Evolutionary conservation across 1,140 invertebrate species (phyloP).

Genomic region (Schlechtendalia chinensis): DNA sequence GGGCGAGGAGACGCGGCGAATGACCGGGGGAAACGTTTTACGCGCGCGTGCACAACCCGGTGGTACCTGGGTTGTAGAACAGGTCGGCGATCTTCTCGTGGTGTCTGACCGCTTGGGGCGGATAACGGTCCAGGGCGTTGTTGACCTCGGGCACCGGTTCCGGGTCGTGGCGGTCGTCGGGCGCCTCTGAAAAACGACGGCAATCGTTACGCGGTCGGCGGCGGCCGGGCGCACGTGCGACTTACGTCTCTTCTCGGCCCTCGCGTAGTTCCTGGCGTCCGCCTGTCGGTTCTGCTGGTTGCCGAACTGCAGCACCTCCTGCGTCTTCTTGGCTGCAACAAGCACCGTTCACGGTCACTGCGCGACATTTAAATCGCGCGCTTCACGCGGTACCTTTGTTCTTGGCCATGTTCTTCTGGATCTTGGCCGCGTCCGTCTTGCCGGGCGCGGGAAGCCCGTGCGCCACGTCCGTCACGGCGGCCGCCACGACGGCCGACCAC

Average conservation of each 20-base stretch:
- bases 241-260: slow-evolving; percentile 56
- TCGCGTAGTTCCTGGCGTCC: slow-evolving; percentile 51
- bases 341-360: too few relatives aligned
- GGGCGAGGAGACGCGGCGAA: too few relatives aligned
- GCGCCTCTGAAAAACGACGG: slow-evolving; percentile 13
- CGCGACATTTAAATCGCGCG: too few relatives aligned
- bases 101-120: slow-evolving; percentile 1
- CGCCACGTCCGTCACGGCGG: neutral
- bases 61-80: slow-evolving; percentile 42
- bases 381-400: slow-evolving; percentile 25
- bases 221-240: too few relatives aligned
- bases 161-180: slow-evolving; percentile 9
- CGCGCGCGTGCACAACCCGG: too few relatives aligned
- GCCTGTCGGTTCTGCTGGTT: slow-evolving; percentile 58
- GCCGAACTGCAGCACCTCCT: slow-evolving; percentile 58
- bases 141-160: slow-evolving; percentile 38
- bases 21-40: too few relatives aligned
- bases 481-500: neutral
- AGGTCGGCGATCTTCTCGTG: slow-evolving; percentile 31
- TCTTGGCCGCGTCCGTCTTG: slow-evolving; percentile 38
- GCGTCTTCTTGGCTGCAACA: slow-evolving; percentile 57
- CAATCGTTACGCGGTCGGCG: too few relatives aligned
- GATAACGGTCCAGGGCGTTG: slow-evolving; percentile 21
- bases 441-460: neutral
- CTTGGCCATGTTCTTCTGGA: slow-evolving; percentile 43